These are phyloP conservation scores for Alauda arvensis DNA, from an alignment of 2,797 vertebrate species.

Conservation along the genomic window DNA sequence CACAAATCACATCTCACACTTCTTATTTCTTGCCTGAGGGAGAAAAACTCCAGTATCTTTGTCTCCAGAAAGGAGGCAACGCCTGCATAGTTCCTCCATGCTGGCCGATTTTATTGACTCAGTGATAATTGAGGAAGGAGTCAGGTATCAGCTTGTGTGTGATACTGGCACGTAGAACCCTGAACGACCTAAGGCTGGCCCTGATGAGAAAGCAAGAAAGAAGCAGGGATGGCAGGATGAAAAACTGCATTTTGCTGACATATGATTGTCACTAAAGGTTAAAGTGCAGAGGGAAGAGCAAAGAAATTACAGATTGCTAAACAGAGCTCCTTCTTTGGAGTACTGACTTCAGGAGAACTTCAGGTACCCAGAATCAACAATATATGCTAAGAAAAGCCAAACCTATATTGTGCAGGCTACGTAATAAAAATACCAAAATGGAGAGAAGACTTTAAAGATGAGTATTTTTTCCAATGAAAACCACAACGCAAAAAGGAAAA, in stretches of 20 bases:
- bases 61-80: slow-evolving; percentile 35
- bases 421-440: not conserved
- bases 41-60: slow-evolving; percentile 30
- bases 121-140: slow-evolving; percentile 35
- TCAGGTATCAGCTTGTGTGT: not conserved
- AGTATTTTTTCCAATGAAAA: not conserved
- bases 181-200: not conserved
- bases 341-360: not conserved
- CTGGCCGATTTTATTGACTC: slow-evolving; percentile 19
- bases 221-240: not conserved
- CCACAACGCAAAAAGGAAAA: not conserved
- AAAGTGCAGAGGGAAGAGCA: not conserved
- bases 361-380: not conserved
- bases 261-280: not conserved
- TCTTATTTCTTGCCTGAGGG: slow-evolving; percentile 19
- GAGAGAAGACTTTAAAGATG: not conserved
- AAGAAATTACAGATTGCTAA: not conserved
- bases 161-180: slow-evolving; percentile 19
- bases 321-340: not conserved
- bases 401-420: not conserved
- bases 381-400: not conserved
- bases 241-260: not conserved
- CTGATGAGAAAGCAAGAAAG: not conserved
- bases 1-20: slow-evolving; percentile 15
- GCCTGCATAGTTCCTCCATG: slow-evolving; percentile 9